Evolutionary conservation across 2,797 vertebrate genomes (phyloP).

Genomic region (Pangasius krempfi): DNA sequence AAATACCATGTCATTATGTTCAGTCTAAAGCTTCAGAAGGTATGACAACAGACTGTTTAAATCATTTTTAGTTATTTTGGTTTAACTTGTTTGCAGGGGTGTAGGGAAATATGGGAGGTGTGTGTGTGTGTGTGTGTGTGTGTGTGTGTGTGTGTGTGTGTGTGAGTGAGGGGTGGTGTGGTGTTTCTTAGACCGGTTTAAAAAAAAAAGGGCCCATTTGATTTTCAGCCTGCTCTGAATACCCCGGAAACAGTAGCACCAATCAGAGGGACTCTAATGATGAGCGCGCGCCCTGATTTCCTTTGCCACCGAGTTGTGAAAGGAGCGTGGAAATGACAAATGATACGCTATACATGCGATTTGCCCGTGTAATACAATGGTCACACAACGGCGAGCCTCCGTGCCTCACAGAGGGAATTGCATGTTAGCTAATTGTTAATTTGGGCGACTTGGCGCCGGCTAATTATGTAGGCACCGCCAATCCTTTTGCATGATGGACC

Average conservation of each 20-base stretch:
- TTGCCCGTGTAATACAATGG: slow-evolving; percentile 80
- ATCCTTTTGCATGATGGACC: slow-evolving; percentile 99
- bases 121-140: background rate
- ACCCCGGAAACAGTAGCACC: slow-evolving; percentile 54
- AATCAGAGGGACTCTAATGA: slow-evolving; percentile 71
- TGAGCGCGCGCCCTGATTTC: slow-evolving; percentile 78
- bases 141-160: background rate
- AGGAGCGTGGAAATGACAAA: slow-evolving; percentile 87
- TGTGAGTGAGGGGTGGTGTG: background rate
- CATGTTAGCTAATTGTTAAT: slow-evolving; percentile 99
- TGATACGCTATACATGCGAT: slow-evolving; percentile 75
- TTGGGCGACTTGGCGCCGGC: slow-evolving; percentile 92
- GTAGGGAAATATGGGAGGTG: background rate
- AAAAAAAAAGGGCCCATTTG: slow-evolving; percentile 39
- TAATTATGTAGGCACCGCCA: slow-evolving; percentile 98
- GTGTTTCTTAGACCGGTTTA: slow-evolving; percentile 38
- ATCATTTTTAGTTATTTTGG: background rate
- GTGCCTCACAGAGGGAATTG: slow-evolving; percentile 92
- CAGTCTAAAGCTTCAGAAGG: background rate
- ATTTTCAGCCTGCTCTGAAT: slow-evolving; percentile 46
- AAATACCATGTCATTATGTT: background rate
- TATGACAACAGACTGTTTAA: background rate
- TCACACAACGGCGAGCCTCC: slow-evolving; percentile 91
- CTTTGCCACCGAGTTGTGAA: slow-evolving; percentile 83
- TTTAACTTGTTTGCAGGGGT: background rate